Conservation (phyloP, 2,797 vertebrate genomes). For the Siniperca obscura region DNA sequence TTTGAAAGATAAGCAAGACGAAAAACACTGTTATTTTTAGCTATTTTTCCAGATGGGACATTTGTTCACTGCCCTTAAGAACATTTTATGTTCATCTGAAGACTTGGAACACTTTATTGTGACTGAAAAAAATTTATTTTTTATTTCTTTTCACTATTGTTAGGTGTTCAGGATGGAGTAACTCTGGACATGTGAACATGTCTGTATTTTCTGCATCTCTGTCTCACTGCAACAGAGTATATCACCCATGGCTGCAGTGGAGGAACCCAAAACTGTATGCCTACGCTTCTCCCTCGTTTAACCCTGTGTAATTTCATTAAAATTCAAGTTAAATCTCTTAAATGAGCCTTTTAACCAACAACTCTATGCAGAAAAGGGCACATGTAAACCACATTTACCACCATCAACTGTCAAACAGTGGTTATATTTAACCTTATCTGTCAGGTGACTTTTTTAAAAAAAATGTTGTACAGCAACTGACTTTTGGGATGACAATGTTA, state of each 20-base stretch:
- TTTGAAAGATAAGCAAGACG: constrained; percentile 18
- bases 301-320: background rate
- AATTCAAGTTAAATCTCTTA: background rate
- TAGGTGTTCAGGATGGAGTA: background rate
- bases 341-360: background rate
- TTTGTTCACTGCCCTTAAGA: background rate
- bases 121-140: no score
- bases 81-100: constrained; percentile 1
- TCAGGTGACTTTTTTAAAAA: background rate
- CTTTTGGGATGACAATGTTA: constrained; percentile 11
- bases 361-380: background rate
- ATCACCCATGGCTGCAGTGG: background rate
- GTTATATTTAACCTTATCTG: background rate
- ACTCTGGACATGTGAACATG: constrained; percentile 20
- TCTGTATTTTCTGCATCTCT: background rate
- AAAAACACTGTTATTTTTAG: background rate
- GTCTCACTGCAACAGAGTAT: background rate
- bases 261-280: background rate
- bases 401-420: background rate
- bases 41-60: background rate
- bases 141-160: background rate
- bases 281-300: background rate
- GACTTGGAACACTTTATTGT: background rate
- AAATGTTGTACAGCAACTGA: background rate
- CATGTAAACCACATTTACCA: background rate